phyloP scores from a whole-genome alignment of 2,113 vertebrate genomes.

The Pampusana beccarii region DNA sequence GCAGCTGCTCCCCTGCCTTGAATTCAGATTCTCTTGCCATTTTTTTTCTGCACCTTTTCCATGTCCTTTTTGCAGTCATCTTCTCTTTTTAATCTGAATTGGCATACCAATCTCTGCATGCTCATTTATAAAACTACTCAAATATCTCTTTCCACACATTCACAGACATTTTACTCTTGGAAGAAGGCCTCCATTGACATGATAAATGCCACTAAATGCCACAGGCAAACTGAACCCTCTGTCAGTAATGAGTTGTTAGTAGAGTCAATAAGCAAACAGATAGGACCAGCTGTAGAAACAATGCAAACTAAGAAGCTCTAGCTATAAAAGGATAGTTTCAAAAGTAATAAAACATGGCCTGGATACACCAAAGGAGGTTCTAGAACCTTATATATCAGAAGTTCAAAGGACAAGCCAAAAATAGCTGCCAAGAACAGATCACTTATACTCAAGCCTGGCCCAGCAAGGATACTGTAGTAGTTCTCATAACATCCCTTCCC shows the following conservation, averaged over 20 bases:
- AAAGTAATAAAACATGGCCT: background rate
- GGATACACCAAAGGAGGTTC: background rate
- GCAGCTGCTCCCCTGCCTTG: background rate
- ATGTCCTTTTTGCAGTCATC: background rate
- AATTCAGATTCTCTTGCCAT: background rate
- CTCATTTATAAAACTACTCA: background rate
- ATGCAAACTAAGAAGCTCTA: constrained; percentile 3
- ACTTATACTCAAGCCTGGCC: background rate
- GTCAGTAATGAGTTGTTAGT: background rate
- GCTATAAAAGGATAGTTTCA: constrained; percentile 1
- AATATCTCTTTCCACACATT: background rate
- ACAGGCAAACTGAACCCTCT: constrained; percentile 17
- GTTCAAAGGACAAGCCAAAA: background rate
- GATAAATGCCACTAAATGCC: background rate
- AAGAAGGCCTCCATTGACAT: background rate
- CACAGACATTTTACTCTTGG: background rate
- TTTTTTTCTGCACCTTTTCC: background rate
- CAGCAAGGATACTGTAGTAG: background rate
- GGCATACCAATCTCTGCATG: background rate
- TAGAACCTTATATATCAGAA: background rate
- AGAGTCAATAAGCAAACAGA: constrained; percentile 44
- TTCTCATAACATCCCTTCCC: background rate
- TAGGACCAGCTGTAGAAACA: constrained; percentile 44
- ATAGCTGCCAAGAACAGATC: background rate
- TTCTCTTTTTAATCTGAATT: background rate